These are phyloP conservation scores for Tethea ocularis DNA, from an alignment of 2,888 invertebrate genomes.

Conservation along the genomic window DNA sequence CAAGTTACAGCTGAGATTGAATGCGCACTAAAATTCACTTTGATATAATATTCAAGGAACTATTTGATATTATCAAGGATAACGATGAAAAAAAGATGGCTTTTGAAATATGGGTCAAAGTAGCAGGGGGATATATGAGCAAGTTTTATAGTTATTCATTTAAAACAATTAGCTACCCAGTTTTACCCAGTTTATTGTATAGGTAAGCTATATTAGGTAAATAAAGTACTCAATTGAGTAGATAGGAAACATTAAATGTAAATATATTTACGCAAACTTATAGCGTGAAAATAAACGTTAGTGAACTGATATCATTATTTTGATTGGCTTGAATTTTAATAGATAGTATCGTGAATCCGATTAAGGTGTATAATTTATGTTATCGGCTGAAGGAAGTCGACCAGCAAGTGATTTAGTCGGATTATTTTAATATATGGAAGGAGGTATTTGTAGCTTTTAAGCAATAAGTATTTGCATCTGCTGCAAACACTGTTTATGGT, in stretches of 20 bases:
- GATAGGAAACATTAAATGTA: no score
- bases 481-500: background rate
- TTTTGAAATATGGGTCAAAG: no score
- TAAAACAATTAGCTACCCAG: no score
- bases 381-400: background rate
- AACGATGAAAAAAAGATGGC: no score
- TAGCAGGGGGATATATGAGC: no score
- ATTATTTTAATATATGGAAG: background rate
- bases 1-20: no score
- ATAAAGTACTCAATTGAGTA: background rate
- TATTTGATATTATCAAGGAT: no score
- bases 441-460: background rate
- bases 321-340: background rate
- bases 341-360: background rate
- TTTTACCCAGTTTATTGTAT: no score
- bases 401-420: background rate
- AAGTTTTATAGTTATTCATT: no score
- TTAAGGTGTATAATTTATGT: background rate
- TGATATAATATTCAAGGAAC: no score
- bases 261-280: background rate
- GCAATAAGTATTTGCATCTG: background rate
- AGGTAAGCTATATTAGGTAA: no score
- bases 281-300: background rate
- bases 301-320: conserved; percentile 1
- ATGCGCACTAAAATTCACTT: no score